Evolutionary conservation across 2,888 invertebrate genomes (phyloP), one percentile per base, ranked within the genome.

Genomic region (Leucophenga maculata): DNA sequence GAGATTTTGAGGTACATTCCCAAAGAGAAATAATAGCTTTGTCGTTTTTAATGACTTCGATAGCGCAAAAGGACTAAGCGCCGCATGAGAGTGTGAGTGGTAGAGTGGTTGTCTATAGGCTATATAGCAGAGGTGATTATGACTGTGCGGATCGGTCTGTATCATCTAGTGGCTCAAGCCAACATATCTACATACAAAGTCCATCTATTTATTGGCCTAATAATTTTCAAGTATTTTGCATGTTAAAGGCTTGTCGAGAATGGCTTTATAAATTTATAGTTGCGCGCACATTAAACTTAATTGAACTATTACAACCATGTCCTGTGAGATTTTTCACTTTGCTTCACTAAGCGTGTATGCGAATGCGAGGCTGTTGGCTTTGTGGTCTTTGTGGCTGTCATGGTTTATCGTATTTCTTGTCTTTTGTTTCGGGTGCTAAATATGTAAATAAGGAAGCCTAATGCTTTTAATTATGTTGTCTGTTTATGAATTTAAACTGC

Each of bases 141-240:
- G 11, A 18, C 22, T 13, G 11, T 18, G 54, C 18, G 18, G 11
- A 11, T 54, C 20, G 18, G 16, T 20, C 11, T 11, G 11, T 8
- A 39, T 39, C 39, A 18, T 50, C 50, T 18, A 50, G 50, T n/a
- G 16, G 50, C 50, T 50, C 11, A 50, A 13, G 50, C 50, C 14
- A 50, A 50, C 16, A 8, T 6, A 32, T 32, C 3, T 8, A 32
- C 32, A 39, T 11, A 39, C 39, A 39, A 39, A 18, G 50, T 50
- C 16, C n/a, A 16, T 50, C 50, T 57, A 46, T 64, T 64, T 64
- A 64, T 64, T 18, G 20, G 62, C 20, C 20, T 32, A 64, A 64
- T 64, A 64, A 64, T 46, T 64, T 64, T 64, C 14, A 64, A 22
- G 60, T 20, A 60, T 60, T 60, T 60, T 60, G 60, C 60, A 60